Evolutionary conservation across 92 coral and sea anemone species (phyloP).

Genomic region (Epizoanthus illoricatus): DNA sequence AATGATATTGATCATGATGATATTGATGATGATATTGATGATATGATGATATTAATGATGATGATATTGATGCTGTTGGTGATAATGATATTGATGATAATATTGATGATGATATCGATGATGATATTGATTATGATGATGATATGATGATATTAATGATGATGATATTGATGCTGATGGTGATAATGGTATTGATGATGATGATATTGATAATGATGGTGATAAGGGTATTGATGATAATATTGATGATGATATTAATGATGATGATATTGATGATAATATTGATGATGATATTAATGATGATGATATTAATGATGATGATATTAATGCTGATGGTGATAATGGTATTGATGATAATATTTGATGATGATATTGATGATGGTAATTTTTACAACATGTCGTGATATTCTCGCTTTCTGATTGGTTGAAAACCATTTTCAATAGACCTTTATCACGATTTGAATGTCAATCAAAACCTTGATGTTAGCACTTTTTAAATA

Average conservation of each 20-base stretch:
- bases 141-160: slow-evolving; percentile 2
- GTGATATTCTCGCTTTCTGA: no score
- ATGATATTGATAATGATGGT: neutral
- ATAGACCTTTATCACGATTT: no score
- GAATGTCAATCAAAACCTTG: no score
- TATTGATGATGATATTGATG: neutral
- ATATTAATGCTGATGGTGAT: neutral
- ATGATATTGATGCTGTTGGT: neutral
- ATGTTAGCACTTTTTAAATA: no score
- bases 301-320: slow-evolving; percentile 8
- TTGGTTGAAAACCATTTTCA: no score
- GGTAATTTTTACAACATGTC: no score
- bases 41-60: neutral
- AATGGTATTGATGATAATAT: neutral
- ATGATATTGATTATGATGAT: neutral
- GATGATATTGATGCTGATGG: neutral
- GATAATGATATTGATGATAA: slow-evolving; percentile 13
- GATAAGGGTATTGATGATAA: slow-evolving; percentile 8
- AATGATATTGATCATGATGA: neutral
- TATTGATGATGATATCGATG: neutral
- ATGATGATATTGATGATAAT: slow-evolving; percentile 4
- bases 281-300: neutral
- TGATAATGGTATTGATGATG: neutral
- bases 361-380: no score
- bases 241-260: neutral